A percentile compares a stretch with the other conserved stretches of the same genome.
phyloP scores from a whole-genome alignment of 2,797 vertebrate genomes.

The Pygocentrus nattereri region DNA sequence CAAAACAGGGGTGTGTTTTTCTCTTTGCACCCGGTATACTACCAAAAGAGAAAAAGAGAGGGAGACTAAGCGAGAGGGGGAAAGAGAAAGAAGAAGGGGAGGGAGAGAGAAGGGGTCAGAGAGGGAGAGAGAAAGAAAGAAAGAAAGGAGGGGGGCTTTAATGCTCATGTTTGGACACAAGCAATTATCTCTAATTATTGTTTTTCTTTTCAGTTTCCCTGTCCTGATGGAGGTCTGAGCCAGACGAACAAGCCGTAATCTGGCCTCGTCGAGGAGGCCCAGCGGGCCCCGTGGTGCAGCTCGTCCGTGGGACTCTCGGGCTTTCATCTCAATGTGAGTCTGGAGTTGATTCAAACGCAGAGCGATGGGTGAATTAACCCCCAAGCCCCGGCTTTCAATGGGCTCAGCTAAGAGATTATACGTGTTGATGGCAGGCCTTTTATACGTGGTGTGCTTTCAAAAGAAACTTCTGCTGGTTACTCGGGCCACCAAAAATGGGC shows the following conservation, averaged over 20 bases:
- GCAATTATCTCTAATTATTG: constrained; percentile 99
- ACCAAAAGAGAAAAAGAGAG: constrained; percentile 80
- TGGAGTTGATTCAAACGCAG: constrained; percentile 99
- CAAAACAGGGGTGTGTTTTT: constrained; percentile 99
- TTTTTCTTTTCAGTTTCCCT: constrained; percentile 99
- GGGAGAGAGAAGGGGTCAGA: constrained; percentile 77
- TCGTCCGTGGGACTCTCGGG: constrained; percentile 80
- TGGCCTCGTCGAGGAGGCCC: constrained; percentile 91
- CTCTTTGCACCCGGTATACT: constrained; percentile 96
- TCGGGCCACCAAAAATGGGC: constrained; percentile 81
- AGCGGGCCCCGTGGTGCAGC: constrained; percentile 87
- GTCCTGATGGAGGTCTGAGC: constrained; percentile 94
- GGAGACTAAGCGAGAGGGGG: background rate
- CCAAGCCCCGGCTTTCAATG: constrained; percentile 95
- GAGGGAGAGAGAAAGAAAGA: constrained; percentile 75
- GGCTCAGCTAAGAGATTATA: constrained; percentile 98
- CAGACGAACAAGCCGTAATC: constrained; percentile 96
- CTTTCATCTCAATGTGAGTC: constrained; percentile 99
- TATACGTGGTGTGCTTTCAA: constrained; percentile 90
- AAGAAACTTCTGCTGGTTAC: constrained; percentile 89
- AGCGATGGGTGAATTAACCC: constrained; percentile 99
- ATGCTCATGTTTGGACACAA: constrained; percentile 99
- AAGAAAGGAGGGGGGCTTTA: constrained; percentile 85
- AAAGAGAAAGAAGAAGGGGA: constrained; percentile 65
- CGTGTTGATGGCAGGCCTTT: constrained; percentile 97